Evolutionary conservation across 2,113 vertebrate species (phyloP), one percentile per base, ranked within the genome.

Genomic region (Heteronetta atricapilla): DNA sequence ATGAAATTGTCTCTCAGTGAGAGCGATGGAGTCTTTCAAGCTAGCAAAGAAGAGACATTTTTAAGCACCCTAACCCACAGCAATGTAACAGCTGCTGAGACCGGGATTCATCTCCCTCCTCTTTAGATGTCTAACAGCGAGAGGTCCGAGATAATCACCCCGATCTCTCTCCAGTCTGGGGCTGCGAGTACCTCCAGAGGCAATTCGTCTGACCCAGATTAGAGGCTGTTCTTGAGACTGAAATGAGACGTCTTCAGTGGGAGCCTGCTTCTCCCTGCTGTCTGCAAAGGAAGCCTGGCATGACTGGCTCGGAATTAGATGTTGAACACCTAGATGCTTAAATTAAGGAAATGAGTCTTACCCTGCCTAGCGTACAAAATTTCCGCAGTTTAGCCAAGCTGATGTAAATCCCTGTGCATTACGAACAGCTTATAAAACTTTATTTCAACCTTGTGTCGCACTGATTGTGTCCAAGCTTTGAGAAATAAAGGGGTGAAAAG

Each of bases 141-240:
- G 90, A 95, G 88, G 80, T 76, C 46, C 50, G 82, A 60, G 77
- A 96, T 91, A 96, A 96, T 94, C 95, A 93, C 96, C 84, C 86
- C 86, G 42, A 62, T 66, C 89, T 94, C 72, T 56, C 86, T 92
- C 81, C 72, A 89, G 81, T 48, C 58, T 90, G 86, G 82, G 59
- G 66, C 56, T 84, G 46, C 40, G 69, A 62, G 81, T 68, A 88
- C 12, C 86, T 75, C 86, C 63, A 17, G 2, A 52, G 84, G 66
- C 66, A 88, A 88, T 79, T 76, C 74, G n/a, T 86, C 64, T 88
- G 86, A 42, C 83, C 91, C 81, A 70, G 69, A 78, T 89, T 58
- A 68, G 83, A 89, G 42, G n/a, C 22, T 64, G 40, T 7, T 93
- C 76, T 90, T 38, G 62, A 75, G 81, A 53, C 53, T 14, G 63